Conservation (phyloP, 1,140 invertebrate genomes). For the Temnothorax curvispinosus region DNA sequence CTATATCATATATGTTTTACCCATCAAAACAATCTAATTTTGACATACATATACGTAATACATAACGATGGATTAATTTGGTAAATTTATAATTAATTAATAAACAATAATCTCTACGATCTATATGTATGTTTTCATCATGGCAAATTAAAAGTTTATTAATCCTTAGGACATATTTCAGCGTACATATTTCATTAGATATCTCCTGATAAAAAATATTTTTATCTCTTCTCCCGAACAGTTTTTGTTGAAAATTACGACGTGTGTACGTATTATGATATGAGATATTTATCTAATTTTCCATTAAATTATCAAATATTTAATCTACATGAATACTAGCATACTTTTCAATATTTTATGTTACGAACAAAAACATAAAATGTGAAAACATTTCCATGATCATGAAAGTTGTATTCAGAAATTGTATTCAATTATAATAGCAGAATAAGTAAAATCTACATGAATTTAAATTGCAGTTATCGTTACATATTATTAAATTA, state of each 20-base stretch:
- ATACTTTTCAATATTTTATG: neutral
- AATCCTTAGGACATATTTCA: neutral
- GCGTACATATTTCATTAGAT: neutral
- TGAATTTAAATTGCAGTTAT: neutral
- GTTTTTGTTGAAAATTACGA: constrained; percentile 8
- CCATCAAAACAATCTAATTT: neutral
- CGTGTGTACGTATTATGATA: neutral
- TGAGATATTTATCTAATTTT: constrained; percentile 25
- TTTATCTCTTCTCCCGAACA: constrained; percentile 12
- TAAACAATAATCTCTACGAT: neutral
- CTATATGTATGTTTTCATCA: neutral
- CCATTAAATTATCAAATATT: constrained; percentile 6
- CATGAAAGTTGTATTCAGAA: neutral
- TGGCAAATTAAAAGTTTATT: neutral
- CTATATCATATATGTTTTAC: neutral
- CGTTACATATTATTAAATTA: neutral
- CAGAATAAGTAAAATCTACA: neutral
- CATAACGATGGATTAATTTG: neutral
- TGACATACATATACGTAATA: neutral
- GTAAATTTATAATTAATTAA: neutral
- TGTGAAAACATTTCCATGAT: neutral
- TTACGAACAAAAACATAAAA: neutral
- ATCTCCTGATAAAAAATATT: constrained; percentile 20
- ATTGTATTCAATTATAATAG: neutral
- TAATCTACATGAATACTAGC: neutral